These are phyloP conservation scores for Oryctes rhinoceros DNA, from an alignment of 1,140 invertebrate genomes.

Conservation along the genomic window DNA sequence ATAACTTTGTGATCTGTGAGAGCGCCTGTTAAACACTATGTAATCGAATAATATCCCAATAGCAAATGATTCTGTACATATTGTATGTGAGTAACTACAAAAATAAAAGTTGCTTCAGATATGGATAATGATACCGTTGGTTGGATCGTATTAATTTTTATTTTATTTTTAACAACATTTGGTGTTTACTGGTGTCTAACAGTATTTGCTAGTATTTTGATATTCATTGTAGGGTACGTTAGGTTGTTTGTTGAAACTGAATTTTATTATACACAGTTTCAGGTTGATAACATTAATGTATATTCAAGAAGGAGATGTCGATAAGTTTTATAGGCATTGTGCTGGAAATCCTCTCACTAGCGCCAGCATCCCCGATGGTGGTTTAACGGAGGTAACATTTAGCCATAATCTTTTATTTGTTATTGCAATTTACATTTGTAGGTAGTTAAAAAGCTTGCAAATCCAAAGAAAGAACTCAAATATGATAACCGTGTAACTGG, in stretches of 20 bases:
- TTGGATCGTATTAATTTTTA: constrained; percentile 55
- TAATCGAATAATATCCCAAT: background rate
- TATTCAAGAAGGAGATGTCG: constrained; percentile 55
- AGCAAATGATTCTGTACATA: background rate
- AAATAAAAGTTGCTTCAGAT: background rate
- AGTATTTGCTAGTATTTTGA: constrained; percentile 48
- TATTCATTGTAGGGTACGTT: constrained; percentile 56
- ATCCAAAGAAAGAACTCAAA: constrained; percentile 56
- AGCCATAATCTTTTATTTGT: background rate
- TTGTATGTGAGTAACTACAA: background rate
- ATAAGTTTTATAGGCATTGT: constrained; percentile 56
- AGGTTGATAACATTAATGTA: constrained; percentile 57
- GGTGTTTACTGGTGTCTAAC: constrained; percentile 54
- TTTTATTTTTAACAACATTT: constrained; percentile 54
- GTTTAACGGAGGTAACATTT: constrained; percentile 51
- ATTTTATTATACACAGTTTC: constrained; percentile 39
- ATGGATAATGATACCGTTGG: constrained; percentile 50
- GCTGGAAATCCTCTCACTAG: constrained; percentile 56
- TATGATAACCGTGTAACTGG: constrained; percentile 58
- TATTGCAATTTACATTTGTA: constrained; percentile 42
- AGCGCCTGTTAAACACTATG: background rate
- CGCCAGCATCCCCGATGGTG: constrained; percentile 53
- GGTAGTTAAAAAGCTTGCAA: constrained; percentile 50
- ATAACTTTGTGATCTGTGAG: background rate
- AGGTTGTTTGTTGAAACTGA: background rate